These are phyloP conservation scores for Drosophila cracens DNA, from an alignment of 2,888 invertebrate genomes.

Conservation along the genomic window DNA sequence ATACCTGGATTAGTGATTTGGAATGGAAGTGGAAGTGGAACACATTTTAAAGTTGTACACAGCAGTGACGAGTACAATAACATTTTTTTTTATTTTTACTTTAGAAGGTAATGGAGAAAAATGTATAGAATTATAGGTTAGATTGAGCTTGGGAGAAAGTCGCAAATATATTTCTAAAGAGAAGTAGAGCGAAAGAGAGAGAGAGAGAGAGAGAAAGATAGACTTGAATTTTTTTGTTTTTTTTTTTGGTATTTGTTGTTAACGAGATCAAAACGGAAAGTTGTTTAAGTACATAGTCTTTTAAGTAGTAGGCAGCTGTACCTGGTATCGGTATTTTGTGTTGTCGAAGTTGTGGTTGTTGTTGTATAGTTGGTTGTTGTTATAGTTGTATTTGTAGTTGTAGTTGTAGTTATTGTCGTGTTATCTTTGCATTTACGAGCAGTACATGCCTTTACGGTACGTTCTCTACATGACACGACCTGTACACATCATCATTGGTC, in stretches of 20 bases:
- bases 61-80: conserved; percentile 44
- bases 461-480: conserved; percentile 84
- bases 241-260: conserved; percentile 36
- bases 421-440: conserved; percentile 74
- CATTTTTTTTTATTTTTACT: conserved; percentile 43
- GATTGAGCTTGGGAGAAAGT: conserved; percentile 56
- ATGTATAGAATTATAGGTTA: conserved; percentile 49
- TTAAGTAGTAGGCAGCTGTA: conserved; percentile 64
- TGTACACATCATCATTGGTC: conserved; percentile 69
- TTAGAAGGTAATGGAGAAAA: conserved; percentile 46
- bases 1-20: conserved; percentile 23
- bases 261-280: conserved; percentile 76
- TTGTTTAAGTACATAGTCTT: conserved; percentile 54
- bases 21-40: conserved; percentile 10
- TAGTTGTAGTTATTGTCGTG: conserved; percentile 75
- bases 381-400: conserved; percentile 51
- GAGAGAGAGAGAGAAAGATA: conserved; percentile 49
- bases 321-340: conserved; percentile 81
- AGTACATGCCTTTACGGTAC: conserved; percentile 78
- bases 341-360: conserved; percentile 71
- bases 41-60: conserved; percentile 28
- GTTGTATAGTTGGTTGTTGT: conserved; percentile 39
- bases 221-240: conserved; percentile 35
- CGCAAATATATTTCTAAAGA: conserved; percentile 44
- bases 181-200: conserved; percentile 41